Percentiles rank a stretch among this genome's conserved stretches.
These are phyloP conservation scores for Labroides dimidiatus DNA, from an alignment of 2,797 vertebrate species.

Conservation along the genomic window DNA sequence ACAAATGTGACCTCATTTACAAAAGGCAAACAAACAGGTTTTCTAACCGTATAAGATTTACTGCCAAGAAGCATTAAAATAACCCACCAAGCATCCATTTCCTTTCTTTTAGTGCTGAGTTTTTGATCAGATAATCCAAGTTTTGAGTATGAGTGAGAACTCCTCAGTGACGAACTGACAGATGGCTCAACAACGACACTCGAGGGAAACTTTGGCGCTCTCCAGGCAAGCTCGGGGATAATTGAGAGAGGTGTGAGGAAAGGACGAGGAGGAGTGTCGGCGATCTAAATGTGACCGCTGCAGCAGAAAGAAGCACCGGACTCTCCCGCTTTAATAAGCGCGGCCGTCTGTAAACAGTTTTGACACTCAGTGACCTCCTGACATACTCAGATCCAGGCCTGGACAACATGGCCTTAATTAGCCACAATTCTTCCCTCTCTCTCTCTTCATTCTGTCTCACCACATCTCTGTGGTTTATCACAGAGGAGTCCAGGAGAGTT, in stretches of 20 bases:
- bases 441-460: slow-evolving; percentile 5
- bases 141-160: background rate
- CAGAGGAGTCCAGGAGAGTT: slow-evolving; percentile 15
- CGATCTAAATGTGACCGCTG: slow-evolving; percentile 27
- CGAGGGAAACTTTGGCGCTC: slow-evolving; percentile 19
- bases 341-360: slow-evolving; percentile 64
- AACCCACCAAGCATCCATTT: too few relatives aligned
- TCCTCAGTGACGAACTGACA: slow-evolving; percentile 3
- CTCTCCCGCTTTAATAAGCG: slow-evolving; percentile 65
- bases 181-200: slow-evolving; percentile 8
- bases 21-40: too few relatives aligned
- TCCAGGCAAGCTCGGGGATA: slow-evolving; percentile 21
- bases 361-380: slow-evolving; percentile 71
- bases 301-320: slow-evolving; percentile 23
- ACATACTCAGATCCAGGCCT: slow-evolving; percentile 64
- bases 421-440: background rate
- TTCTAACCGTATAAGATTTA: too few relatives aligned
- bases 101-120: too few relatives aligned
- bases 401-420: slow-evolving; percentile 71
- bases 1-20: too few relatives aligned
- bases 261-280: background rate
- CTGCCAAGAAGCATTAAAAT: too few relatives aligned
- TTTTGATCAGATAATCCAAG: background rate
- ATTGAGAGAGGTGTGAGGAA: slow-evolving; percentile 24
- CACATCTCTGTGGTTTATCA: slow-evolving; percentile 21